Conservation (phyloP, 2,797 vertebrate species). For the Meriones psammophilus region DNA sequence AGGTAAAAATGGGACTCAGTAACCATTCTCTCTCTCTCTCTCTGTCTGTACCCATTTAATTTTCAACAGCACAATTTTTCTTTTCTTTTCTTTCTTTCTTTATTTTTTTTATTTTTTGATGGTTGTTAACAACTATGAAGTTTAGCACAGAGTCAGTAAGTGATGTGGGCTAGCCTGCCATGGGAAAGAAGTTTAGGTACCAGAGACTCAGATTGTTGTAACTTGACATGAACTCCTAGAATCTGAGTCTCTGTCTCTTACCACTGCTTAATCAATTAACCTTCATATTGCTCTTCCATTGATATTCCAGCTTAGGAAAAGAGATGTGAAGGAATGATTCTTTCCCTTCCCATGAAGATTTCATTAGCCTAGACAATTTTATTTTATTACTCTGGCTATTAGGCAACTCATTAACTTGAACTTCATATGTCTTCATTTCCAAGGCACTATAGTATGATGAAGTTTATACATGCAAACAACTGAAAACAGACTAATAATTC, state of each 20-base stretch:
- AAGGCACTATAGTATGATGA: neutral
- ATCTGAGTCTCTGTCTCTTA: neutral
- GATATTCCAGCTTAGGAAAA: neutral
- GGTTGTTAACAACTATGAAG: neutral
- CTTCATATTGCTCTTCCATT: neutral
- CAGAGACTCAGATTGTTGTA: neutral
- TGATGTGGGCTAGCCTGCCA: neutral
- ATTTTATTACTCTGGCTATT: neutral
- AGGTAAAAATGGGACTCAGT: neutral
- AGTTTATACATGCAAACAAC: neutral
- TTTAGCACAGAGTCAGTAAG: neutral
- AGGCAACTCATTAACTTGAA: neutral
- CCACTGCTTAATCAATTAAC: neutral
- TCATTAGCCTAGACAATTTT: neutral
- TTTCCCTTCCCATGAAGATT: neutral
- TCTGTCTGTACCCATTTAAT: neutral
- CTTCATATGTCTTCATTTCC: neutral
- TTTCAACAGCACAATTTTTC: neutral
- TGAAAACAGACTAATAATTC: neutral
- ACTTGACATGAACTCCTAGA: accelerated
- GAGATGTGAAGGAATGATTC: neutral
- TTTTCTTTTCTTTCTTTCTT: neutral
- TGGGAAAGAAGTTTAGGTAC: too few relatives aligned
- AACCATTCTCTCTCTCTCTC: too few relatives aligned
- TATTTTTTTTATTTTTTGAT: neutral